phyloP scores from a whole-genome alignment of 2,888 invertebrate genomes.

The Oxystoma pomonae region DNA sequence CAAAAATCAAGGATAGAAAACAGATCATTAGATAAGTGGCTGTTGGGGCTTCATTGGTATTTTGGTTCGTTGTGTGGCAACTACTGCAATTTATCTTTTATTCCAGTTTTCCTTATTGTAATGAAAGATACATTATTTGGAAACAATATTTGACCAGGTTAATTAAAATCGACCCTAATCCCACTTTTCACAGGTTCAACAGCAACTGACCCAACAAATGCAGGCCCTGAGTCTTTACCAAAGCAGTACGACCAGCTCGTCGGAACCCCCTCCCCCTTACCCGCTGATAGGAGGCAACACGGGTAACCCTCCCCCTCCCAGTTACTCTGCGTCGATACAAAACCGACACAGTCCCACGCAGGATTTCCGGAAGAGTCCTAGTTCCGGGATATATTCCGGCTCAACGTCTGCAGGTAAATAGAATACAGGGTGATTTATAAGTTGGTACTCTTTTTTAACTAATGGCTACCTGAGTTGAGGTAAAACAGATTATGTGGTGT shows the following conservation, averaged over 20 bases:
- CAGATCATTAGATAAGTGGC: too few relatives aligned
- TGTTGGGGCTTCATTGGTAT: too few relatives aligned
- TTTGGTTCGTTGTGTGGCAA: too few relatives aligned
- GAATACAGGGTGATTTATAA: too few relatives aligned
- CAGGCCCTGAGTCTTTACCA: constrained; percentile 79
- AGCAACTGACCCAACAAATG: constrained; percentile 84
- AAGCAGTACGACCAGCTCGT: constrained; percentile 54
- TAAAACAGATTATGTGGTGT: too few relatives aligned
- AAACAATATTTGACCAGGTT: too few relatives aligned
- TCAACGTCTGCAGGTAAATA: constrained; percentile 61
- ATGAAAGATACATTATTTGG: too few relatives aligned
- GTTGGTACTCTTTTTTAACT: too few relatives aligned
- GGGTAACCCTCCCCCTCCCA: constrained; percentile 73
- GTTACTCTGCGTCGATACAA: constrained; percentile 82
- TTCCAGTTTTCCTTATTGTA: too few relatives aligned
- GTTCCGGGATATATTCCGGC: constrained; percentile 82
- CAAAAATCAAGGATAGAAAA: too few relatives aligned
- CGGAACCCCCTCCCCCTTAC: constrained; percentile 61
- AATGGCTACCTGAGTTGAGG: too few relatives aligned
- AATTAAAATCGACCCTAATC: neutral
- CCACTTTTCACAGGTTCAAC: constrained; percentile 56
- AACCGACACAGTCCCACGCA: constrained; percentile 83
- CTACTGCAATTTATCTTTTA: too few relatives aligned
- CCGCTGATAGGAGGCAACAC: constrained; percentile 52
- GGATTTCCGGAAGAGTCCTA: constrained; percentile 76